These are phyloP conservation scores for Parnassius mnemosyne DNA, from an alignment of 2,888 invertebrate species.

Conservation along the genomic window DNA sequence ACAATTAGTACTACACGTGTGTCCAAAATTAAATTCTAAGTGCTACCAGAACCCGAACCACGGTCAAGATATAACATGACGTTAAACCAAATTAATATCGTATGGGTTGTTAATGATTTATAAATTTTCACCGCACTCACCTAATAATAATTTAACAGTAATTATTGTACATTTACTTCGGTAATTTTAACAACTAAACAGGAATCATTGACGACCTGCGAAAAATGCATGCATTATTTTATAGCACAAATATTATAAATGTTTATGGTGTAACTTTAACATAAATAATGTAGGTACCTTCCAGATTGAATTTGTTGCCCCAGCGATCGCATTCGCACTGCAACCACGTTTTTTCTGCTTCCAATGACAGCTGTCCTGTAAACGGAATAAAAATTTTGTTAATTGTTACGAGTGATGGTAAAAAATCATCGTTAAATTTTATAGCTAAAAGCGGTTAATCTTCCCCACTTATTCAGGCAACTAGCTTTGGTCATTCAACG, in stretches of 20 bases:
- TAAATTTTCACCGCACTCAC: constrained; percentile 50
- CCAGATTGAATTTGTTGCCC: constrained; percentile 90
- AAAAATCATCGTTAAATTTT: too few relatives aligned
- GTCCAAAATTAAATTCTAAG: constrained; percentile 24
- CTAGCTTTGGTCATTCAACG: too few relatives aligned
- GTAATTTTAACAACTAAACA: constrained; percentile 64
- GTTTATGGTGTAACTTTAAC: constrained; percentile 23
- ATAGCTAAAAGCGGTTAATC: too few relatives aligned
- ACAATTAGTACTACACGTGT: constrained; percentile 21
- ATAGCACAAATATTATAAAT: not conserved
- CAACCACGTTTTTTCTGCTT: constrained; percentile 94
- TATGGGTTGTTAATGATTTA: constrained; percentile 31
- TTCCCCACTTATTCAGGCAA: too few relatives aligned
- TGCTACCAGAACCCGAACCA: constrained; percentile 35
- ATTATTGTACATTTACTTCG: constrained; percentile 42
- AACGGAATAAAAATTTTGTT: constrained; percentile 36
- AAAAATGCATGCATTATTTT: constrained; percentile 44
- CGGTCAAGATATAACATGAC: constrained; percentile 30
- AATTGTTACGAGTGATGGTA: too few relatives aligned
- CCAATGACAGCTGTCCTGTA: constrained; percentile 90
- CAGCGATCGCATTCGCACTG: constrained; percentile 94
- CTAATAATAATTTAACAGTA: constrained; percentile 39
- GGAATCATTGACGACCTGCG: constrained; percentile 68
- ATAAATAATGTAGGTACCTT: constrained; percentile 79
- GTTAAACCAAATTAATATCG: constrained; percentile 15